phyloP scores from a whole-genome alignment of 2,113 vertebrate genomes.

The Mormyrus iriodes region DNA sequence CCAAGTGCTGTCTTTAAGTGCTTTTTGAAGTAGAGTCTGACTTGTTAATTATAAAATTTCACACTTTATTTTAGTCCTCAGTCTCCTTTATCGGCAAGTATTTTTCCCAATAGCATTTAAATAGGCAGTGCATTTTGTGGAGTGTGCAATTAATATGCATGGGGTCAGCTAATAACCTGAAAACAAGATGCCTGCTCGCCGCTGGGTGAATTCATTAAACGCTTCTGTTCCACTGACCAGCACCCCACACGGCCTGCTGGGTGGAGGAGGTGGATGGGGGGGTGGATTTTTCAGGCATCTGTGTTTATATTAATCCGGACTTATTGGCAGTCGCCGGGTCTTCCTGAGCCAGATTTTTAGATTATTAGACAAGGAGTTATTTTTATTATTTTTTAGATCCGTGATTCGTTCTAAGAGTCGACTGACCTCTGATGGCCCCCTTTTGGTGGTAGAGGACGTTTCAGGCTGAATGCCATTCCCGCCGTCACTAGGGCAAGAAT shows the following conservation, averaged over 20 bases:
- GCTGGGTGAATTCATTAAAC: not conserved
- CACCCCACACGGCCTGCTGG: not conserved
- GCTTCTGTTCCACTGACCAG: not conserved
- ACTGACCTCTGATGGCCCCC: not conserved
- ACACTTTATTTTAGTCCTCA: not conserved
- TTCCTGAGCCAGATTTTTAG: not conserved
- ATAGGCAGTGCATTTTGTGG: not conserved
- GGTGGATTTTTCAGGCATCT: not conserved
- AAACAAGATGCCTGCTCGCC: not conserved
- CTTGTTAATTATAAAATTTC: not conserved
- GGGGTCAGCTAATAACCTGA: not conserved
- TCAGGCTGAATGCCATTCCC: not conserved
- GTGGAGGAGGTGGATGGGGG: not conserved
- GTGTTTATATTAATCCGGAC: not conserved
- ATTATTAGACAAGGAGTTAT: not conserved
- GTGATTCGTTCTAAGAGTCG: not conserved
- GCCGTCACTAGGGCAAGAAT: not conserved
- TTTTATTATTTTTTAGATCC: not conserved
- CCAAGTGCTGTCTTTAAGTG: not conserved
- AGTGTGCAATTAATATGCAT: not conserved
- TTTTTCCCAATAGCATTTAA: not conserved
- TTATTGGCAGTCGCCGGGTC: not conserved
- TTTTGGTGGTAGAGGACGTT: not conserved
- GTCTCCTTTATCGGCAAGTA: not conserved
- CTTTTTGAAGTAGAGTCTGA: not conserved